A percentile compares a stretch with the other conserved stretches of the same genome.
Evolutionary conservation across 2,797 vertebrate species (phyloP).

Genomic region (Oryzias dopingdopingensis): DNA sequence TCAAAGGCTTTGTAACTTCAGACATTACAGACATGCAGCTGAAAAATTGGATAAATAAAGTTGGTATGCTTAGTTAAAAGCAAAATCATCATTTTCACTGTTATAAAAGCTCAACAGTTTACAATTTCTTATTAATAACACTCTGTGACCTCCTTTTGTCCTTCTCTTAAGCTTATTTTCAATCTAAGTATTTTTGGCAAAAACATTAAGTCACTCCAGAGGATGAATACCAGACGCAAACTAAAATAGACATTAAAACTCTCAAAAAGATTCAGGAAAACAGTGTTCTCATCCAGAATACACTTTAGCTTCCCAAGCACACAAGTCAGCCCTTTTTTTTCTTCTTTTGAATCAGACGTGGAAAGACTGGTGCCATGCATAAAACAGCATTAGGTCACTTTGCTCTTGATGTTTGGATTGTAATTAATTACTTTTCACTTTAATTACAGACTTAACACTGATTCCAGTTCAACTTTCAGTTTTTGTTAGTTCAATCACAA

Average conservation of each 20-base stretch:
- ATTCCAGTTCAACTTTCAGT: conserved; percentile 43
- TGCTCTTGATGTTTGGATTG: conserved; percentile 51
- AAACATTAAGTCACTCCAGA: conserved; percentile 55
- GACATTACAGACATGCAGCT: no score
- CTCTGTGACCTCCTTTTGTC: conserved; percentile 45
- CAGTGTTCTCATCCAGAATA: conserved; percentile 58
- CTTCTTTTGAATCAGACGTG: conserved; percentile 66
- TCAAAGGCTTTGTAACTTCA: no score
- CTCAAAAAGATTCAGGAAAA: conserved; percentile 63
- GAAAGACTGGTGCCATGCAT: conserved; percentile 51
- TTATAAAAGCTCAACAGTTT: conserved; percentile 6
- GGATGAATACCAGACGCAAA: conserved; percentile 71
- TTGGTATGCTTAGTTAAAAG: background rate
- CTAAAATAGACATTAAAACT: conserved; percentile 69
- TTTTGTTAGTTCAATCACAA: conserved; percentile 16
- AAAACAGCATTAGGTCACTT: conserved; percentile 58
- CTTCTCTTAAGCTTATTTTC: conserved; percentile 46
- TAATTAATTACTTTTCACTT: conserved; percentile 58
- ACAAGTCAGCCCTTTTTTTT: conserved; percentile 55
- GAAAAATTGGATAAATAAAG: no score
- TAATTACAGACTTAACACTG: conserved; percentile 45
- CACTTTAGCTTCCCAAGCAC: conserved; percentile 64
- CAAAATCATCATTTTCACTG: background rate
- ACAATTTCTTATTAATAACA: conserved; percentile 37
- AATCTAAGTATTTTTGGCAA: conserved; percentile 65